Conservation (phyloP, 1,140 invertebrate genomes). For the Drosophila aff. region DNA sequence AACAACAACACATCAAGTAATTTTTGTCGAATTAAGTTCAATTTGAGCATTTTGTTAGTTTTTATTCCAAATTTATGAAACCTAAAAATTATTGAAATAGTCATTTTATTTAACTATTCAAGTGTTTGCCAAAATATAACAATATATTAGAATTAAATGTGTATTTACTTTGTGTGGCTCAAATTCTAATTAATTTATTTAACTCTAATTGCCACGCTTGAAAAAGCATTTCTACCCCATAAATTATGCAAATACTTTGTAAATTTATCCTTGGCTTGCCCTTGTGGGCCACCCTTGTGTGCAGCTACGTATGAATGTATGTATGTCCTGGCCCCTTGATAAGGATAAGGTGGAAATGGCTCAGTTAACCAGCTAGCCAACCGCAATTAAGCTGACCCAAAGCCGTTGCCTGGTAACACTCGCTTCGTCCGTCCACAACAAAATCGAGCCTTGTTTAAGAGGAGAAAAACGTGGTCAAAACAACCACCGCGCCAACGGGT, state of each 20-base stretch:
- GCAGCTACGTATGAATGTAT: neutral
- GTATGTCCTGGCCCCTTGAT: constrained; percentile 26
- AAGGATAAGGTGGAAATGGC: constrained; percentile 64
- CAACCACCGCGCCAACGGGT: constrained; percentile 46
- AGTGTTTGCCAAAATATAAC: no score
- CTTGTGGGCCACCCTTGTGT: constrained; percentile 11
- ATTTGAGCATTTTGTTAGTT: no score
- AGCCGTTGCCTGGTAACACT: constrained; percentile 63
- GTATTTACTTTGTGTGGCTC: neutral
- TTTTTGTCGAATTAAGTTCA: neutral
- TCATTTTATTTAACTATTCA: no score
- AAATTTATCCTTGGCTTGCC: constrained; percentile 4
- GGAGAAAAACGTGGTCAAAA: constrained; percentile 57
- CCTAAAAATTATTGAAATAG: neutral
- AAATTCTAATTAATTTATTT: neutral
- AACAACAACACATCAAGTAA: neutral
- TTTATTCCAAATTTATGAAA: neutral
- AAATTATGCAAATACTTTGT: constrained; percentile 40
- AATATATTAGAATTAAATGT: no score
- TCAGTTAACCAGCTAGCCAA: constrained; percentile 59
- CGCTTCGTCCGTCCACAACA: constrained; percentile 23
- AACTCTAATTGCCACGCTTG: constrained; percentile 1
- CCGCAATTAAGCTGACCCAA: constrained; percentile 77
- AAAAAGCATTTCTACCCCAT: constrained; percentile 17
- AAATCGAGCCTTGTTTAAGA: constrained; percentile 29